A percentile compares a stretch with the other conserved stretches of the same genome.
Evolutionary conservation across 2,797 vertebrate genomes (phyloP).

Genomic region (Clarias fuscus): DNA sequence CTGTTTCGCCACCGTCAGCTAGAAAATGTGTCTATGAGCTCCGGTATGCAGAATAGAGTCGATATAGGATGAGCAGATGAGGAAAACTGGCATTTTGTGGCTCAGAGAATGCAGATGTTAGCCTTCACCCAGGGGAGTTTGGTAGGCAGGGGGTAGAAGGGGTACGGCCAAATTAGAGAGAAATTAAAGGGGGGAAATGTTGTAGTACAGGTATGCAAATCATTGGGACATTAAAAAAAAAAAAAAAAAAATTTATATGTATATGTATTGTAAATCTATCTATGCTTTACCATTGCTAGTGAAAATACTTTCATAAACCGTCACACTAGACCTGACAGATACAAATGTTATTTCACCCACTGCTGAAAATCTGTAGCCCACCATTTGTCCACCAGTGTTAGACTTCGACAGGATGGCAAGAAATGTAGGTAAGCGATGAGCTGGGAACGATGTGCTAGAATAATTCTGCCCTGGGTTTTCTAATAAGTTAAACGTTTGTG

Average conservation of each 20-base stretch:
- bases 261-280: no score
- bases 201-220: neutral
- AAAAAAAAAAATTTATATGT: no score
- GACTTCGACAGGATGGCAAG: neutral
- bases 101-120: neutral
- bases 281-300: neutral
- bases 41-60: no score
- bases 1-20: neutral
- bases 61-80: neutral
- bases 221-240: no score
- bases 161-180: neutral
- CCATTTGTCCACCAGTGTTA: neutral
- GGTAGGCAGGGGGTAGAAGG: neutral
- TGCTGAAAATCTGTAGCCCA: neutral
- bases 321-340: neutral
- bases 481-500: neutral
- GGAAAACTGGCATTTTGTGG: neutral
- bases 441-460: neutral
- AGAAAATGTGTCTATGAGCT: neutral
- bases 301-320: constrained; percentile 36
- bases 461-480: neutral
- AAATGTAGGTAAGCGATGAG: neutral
- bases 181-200: neutral
- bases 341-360: neutral
- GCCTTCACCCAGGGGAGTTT: neutral